Conservation (phyloP, 2,888 invertebrate species). For the Stomorhina lunata region DNA sequence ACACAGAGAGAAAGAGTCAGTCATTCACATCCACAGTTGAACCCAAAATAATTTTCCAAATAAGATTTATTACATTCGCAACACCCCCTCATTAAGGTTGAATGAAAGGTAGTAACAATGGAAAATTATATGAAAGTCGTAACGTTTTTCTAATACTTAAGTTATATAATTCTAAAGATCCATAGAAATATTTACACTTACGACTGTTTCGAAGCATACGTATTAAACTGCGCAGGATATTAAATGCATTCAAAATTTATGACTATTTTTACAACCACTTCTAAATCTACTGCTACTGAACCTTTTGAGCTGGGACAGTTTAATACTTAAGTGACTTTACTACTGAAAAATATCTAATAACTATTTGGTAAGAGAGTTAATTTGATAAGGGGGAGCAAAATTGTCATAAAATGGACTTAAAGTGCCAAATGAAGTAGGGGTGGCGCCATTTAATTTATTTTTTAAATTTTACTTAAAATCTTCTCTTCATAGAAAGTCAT, state of each 20-base stretch:
- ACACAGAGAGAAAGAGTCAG: neutral
- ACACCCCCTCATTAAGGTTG: constrained; percentile 49
- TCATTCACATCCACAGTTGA: neutral
- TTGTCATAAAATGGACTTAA: constrained; percentile 3
- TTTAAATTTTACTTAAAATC: neutral
- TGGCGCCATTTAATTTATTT: constrained; percentile 1
- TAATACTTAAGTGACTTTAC: neutral
- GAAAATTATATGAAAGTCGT: constrained; percentile 46
- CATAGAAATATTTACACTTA: too few relatives aligned
- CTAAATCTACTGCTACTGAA: constrained; percentile 5
- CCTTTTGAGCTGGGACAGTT: neutral
- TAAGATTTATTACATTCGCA: constrained; percentile 60
- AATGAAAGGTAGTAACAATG: neutral
- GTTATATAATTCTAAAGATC: neutral
- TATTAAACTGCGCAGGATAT: constrained; percentile 18
- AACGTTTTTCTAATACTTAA: constrained; percentile 54
- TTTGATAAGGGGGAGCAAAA: constrained; percentile 28
- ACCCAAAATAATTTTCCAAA: constrained; percentile 61
- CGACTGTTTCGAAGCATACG: too few relatives aligned
- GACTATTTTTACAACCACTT: constrained; percentile 21
- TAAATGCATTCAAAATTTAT: constrained; percentile 45
- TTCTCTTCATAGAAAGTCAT: neutral
- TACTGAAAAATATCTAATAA: constrained; percentile 31
- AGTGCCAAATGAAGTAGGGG: constrained; percentile 9
- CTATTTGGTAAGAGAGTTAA: constrained; percentile 30